Base-by-base conservation (phyloP, 2,888 invertebrate species). In the Noctua janthe region DNA sequence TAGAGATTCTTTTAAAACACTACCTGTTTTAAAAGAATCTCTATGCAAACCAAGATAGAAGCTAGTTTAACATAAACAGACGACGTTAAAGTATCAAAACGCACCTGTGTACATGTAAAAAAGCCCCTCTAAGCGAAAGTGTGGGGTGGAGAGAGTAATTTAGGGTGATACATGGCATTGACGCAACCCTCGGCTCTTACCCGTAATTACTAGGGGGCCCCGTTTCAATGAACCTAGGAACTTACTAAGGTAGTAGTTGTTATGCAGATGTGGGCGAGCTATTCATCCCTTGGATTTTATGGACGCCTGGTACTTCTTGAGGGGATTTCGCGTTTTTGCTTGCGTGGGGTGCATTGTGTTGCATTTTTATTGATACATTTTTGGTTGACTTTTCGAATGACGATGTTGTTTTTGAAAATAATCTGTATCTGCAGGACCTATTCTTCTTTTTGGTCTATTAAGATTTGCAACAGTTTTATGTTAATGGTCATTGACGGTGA, bases 131-230 rank as follows among this genome's bases (percentile, higher is more conserved):
- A 78, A 88, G 90, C 87, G 89, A 84, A 90, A 91, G 87, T 85
- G 86, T 87, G 88, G 95, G 94, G 94, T 87, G 93, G 91, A 94
- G 92, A 93, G 94, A 95, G 95, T 94, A 95, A 95, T 96, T 95
- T 95, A 94, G 94, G 95, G 94, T 94, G 95, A 95, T 95, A 94
- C 93, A 93, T 90, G 91, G 93, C 90, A 92, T 90, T 90, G 92
- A 91, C 90, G 91, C 87, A 91, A 88, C 91, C 91, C 92, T 90
- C 90, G 82, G 74, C 83, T 88, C 79, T 87, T 81, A 87, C 76
- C 81, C 86, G 91, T 92, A 92, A 93, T 94, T 93, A 94, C 89
- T 87, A 82, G 72, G 89, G 89, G 78, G 54, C 82, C 49, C 77
- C 75, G 69, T 84, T 83, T 81, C 77, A 84, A 84, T 82, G 83